phyloP scores from a whole-genome alignment of 2,113 vertebrate species.

The Puma concolor region DNA sequence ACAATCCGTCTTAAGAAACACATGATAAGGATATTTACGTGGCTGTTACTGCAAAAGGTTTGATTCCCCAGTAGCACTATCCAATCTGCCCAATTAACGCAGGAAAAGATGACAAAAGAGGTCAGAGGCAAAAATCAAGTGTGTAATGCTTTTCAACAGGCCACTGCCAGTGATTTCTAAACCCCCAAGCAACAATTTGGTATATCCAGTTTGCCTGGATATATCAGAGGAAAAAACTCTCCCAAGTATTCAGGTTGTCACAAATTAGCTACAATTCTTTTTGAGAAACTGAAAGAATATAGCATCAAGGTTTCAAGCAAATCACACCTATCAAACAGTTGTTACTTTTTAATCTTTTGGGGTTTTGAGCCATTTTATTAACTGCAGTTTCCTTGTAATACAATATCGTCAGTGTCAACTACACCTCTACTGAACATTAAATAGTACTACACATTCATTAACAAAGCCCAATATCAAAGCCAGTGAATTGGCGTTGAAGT shows the following conservation, averaged over 20 bases:
- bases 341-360: conserved; percentile 7
- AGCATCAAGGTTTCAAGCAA: conserved; percentile 6
- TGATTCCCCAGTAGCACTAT: neutral
- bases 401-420: neutral
- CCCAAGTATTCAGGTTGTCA: neutral
- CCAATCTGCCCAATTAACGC: neutral
- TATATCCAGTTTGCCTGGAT: neutral
- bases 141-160: neutral
- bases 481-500: neutral
- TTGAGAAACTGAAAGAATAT: conserved; percentile 29
- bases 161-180: neutral
- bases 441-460: neutral
- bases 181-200: neutral
- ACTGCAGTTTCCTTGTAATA: conserved; percentile 17
- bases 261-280: neutral
- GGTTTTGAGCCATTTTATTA: neutral
- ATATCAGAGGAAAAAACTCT: neutral
- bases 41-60: conserved; percentile 1
- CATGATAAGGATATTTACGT: conserved; percentile 22
- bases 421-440: neutral
- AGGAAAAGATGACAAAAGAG: conserved; percentile 8
- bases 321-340: neutral
- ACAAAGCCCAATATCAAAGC: neutral
- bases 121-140: conserved; percentile 9
- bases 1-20: conserved; percentile 53